Percentiles rank a stretch among this genome's conserved stretches.
phyloP scores from a whole-genome alignment of 2,888 invertebrate genomes.

The Pyrgus malvae region DNA sequence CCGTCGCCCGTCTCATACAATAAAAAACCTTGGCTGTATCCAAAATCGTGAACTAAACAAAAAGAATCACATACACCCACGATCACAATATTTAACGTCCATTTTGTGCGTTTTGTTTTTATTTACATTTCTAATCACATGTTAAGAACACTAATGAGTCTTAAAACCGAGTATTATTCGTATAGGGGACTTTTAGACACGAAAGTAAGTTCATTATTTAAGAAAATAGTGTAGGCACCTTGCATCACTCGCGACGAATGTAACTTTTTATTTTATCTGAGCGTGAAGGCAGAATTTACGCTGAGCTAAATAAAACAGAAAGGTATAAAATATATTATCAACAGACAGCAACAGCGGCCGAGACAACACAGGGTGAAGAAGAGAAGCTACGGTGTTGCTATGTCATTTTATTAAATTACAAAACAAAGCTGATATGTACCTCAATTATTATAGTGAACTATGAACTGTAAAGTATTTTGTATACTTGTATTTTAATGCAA shows the following conservation, averaged over 20 bases:
- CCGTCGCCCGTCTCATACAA: constrained; percentile 27
- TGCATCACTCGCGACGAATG: constrained; percentile 50
- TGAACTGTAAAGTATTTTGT: too few species aligned
- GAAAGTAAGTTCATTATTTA: constrained; percentile 42
- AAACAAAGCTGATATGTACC: too few species aligned
- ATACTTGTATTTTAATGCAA: too few species aligned
- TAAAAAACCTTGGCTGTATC: constrained; percentile 23
- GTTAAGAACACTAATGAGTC: constrained; percentile 45
- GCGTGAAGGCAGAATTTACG: constrained; percentile 36
- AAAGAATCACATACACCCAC: constrained; percentile 56
- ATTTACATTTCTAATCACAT: constrained; percentile 73
- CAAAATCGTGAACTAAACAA: constrained; percentile 33
- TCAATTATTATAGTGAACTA: too few species aligned
- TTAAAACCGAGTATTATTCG: constrained; percentile 32
- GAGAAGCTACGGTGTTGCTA: constrained; percentile 34
- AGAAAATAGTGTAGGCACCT: constrained; percentile 39
- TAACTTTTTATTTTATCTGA: constrained; percentile 32
- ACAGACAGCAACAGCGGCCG: constrained; percentile 32
- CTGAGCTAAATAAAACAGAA: constrained; percentile 36
- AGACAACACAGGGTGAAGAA: constrained; percentile 31
- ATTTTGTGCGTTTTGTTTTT: constrained; percentile 62
- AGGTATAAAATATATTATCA: constrained; percentile 29
- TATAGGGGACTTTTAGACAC: constrained; percentile 31
- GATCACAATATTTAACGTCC: constrained; percentile 62
- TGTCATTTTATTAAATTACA: not conserved